Base-by-base conservation (phyloP, 2,797 vertebrate species). In the Melanotaenia trifasciata region DNA sequence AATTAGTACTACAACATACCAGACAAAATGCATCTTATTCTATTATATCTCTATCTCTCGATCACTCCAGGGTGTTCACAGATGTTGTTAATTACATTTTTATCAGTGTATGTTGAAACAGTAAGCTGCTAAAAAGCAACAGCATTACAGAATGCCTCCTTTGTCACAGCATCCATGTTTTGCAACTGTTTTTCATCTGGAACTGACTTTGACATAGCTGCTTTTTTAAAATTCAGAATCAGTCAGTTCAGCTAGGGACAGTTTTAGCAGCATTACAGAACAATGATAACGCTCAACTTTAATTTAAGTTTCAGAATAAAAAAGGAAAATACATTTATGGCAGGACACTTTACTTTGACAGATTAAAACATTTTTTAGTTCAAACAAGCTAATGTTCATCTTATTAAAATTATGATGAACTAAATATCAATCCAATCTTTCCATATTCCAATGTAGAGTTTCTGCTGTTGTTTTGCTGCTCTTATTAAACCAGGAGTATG, bases 41-140 rank as follows among this genome's bases (percentile, higher is more conserved):
- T 53, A 67, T 81, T 22, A 63, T 72, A 74, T 58, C 53, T 0
- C 3, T 47, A 72, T 84, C 73, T 73, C 18, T 58, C 30, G 10
- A 30, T 77, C 73, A 61, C 54, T 45, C 56, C 61, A 20, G 14
- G 35, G 14, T 1, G 45, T 59, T 80, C 51, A 53, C 54, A 69
- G 64, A 68, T 72, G 65, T 60, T 33, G 54, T 62, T 78, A 72
- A 81, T 70, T 77, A 70, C 54, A 77, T 24, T 72, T 63, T 54
- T 80, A 74, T 82, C 56, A 70, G 53, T 64, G 56, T 69, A 22
- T 64, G 24, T 50, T 60, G 54, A 72, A 22, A 10, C 53, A 64
- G 57, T 36, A 45, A 0, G 50, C 54, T 69, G 53, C 35, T 60
- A 54, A 67, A 67, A 30, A 60, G 43, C 36, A 54, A 24, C 18